phyloP scores from a whole-genome alignment of 2,113 vertebrate species.

The Hucho hucho region DNA sequence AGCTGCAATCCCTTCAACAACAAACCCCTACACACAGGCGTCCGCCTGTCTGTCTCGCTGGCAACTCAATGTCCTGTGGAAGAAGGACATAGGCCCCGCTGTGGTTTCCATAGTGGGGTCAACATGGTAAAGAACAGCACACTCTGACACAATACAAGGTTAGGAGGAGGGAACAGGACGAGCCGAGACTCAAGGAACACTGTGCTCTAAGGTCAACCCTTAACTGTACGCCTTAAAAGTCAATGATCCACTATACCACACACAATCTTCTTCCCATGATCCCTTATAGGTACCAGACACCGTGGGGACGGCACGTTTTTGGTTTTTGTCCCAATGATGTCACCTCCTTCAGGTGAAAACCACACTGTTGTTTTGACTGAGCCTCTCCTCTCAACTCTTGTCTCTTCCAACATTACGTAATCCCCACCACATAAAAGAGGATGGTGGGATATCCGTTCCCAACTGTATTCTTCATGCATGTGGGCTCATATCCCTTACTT shows the following conservation, averaged over 20 bases:
- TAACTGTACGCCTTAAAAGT: too few species aligned
- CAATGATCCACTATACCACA: not conserved
- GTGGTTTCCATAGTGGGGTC: too few species aligned
- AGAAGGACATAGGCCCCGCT: too few species aligned
- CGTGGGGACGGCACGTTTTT: not conserved
- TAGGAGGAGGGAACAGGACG: too few species aligned
- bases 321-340: conserved; percentile 41
- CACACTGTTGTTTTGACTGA: conserved; percentile 48
- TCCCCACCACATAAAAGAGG: conserved; percentile 41
- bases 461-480: conserved; percentile 46
- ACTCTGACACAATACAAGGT: too few species aligned
- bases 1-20: too few species aligned
- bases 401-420: conserved; percentile 55
- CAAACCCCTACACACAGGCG: too few species aligned
- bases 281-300: not conserved
- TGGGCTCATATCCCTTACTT: conserved; percentile 58
- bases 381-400: conserved; percentile 25
- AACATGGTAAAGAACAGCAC: too few species aligned
- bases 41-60: too few species aligned
- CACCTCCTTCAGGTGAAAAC: conserved; percentile 49
- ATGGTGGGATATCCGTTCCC: conserved; percentile 41
- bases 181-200: too few species aligned
- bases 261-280: not conserved
- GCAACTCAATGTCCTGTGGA: too few species aligned
- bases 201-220: too few species aligned